These are phyloP conservation scores for Terrapene triunguis DNA, from an alignment of 2,113 vertebrate genomes.

Conservation along the genomic window DNA sequence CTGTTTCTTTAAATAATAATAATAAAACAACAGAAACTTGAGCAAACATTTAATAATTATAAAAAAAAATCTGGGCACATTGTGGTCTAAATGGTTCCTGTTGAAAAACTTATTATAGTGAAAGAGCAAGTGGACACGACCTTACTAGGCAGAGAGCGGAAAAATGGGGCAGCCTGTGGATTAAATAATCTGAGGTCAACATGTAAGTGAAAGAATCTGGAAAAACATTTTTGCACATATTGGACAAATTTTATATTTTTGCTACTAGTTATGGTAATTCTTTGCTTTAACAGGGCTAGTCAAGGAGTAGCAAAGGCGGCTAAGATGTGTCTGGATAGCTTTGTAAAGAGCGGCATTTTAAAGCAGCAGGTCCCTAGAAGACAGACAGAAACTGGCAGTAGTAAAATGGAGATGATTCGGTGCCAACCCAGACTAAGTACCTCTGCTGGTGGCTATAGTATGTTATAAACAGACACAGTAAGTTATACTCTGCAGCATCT, in stretches of 20 bases:
- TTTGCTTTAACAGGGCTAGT: neutral
- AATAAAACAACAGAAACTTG: neutral
- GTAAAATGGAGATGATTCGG: slow-evolving; percentile 4
- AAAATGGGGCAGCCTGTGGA: neutral
- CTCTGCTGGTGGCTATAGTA: slow-evolving; percentile 12
- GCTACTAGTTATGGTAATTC: neutral
- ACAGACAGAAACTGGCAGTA: neutral
- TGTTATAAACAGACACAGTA: neutral
- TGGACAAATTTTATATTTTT: neutral
- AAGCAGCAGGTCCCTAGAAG: neutral
- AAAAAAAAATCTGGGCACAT: neutral
- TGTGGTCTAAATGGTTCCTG: neutral
- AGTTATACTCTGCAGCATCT: neutral
- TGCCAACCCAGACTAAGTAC: slow-evolving; percentile 14
- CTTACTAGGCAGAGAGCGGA: neutral
- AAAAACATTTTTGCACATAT: neutral
- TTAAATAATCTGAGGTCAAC: neutral
- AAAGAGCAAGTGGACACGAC: neutral
- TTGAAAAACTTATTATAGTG: neutral
- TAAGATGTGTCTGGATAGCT: neutral
- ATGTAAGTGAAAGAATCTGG: neutral
- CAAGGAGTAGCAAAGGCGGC: slow-evolving; percentile 1
- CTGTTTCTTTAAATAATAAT: neutral
- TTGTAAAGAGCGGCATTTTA: neutral
- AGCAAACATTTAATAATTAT: neutral